Evolutionary conservation across 1,140 invertebrate genomes (phyloP).

Genomic region (Amyelois transitella): DNA sequence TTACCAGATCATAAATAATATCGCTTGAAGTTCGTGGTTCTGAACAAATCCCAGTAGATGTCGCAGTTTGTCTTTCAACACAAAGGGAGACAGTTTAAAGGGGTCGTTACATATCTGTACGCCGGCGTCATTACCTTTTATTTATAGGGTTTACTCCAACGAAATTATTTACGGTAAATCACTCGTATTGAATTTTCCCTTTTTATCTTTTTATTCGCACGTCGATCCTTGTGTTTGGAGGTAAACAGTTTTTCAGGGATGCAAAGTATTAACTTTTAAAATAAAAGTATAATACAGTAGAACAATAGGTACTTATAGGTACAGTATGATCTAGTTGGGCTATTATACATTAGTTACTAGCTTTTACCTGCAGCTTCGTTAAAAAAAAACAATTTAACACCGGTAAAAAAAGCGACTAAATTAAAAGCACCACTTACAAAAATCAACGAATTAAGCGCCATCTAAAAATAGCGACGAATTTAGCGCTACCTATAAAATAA

Average conservation of each 20-base stretch:
- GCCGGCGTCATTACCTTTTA: conserved; percentile 4
- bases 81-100: conserved; percentile 5
- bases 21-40: not conserved
- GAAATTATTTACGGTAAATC: conserved; percentile 5
- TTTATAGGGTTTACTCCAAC: conserved; percentile 5
- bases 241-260: not conserved
- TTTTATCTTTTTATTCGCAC: not conserved
- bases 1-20: too few relatives aligned
- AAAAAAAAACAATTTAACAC: too few relatives aligned
- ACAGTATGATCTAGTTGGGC: too few relatives aligned
- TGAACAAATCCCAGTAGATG: conserved; percentile 3
- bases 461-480: too few relatives aligned
- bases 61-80: conserved; percentile 3
- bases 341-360: too few relatives aligned
- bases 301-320: not conserved
- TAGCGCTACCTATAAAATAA: too few relatives aligned
- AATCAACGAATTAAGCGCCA: too few relatives aligned
- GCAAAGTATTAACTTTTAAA: not conserved
- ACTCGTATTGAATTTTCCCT: not conserved
- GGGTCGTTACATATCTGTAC: conserved; percentile 6
- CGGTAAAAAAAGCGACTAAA: too few relatives aligned
- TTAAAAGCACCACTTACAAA: too few relatives aligned
- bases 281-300: not conserved
- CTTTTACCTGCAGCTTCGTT: too few relatives aligned
- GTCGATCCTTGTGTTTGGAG: not conserved